Evolutionary conservation across 2,888 invertebrate species (phyloP), one percentile per base, ranked within the genome.

Genomic region (Chymomyza amoena): DNA sequence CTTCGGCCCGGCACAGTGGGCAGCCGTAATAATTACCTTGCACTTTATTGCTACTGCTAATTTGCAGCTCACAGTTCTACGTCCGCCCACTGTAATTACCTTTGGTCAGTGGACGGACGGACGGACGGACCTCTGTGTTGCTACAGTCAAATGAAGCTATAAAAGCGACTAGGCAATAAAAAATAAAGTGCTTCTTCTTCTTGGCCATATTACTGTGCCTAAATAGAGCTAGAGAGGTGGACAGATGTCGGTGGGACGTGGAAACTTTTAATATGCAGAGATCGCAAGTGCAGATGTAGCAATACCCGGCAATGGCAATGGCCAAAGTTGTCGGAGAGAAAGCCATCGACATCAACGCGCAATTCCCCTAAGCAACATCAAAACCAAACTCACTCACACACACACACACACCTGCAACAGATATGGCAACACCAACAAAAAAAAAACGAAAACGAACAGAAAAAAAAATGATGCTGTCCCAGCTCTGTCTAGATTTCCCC

Each of bases 291-390:
- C 68, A 32, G 60, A 36, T 69, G 61, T 72, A 32, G 61, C 69
- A 54, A 59, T 62, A 20, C 20, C 56, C 71, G 50, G 70, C 72
- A 52, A 71, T 70, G 72, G 80, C 74, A 79, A 66, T 79, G 77
- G 75, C 80, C 80, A 79, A 78, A 79, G 80, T 74, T 83, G 84
- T 84, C 73, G 64, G 69, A 78, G 84, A 81, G 82, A 82, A 87
- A 82, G 87, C 81, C 79, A 82, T 86, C 87, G 86, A 79, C 81
- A 72, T 86, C 87, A 82, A 79, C 81, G 73, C 86, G 81, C 84
- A 68, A 77, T 72, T 79, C 76, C 81, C 86, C 81, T 63, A 72
- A 60, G 79, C 69, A 66, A 63, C 84, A 81, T 70, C 78, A 78
- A 81, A 83, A 64, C 69, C 52, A 64, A 57, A 57, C 63, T 63